Evolutionary conservation across 2,797 vertebrate genomes (phyloP).

Genomic region (Masticophis lateralis): DNA sequence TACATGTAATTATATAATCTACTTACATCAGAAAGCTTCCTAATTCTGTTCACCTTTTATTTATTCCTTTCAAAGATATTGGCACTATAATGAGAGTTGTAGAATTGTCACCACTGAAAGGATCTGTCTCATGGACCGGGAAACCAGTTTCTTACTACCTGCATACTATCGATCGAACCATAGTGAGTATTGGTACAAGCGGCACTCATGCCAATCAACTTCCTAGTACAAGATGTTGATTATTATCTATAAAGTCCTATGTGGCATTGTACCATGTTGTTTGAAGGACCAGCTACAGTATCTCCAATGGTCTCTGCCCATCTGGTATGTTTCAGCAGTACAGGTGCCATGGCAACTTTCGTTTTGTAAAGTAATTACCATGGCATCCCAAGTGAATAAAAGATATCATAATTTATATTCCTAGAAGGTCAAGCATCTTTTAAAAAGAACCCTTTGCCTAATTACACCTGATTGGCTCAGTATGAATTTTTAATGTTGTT

Average conservation of each 20-base stretch:
- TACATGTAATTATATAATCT: neutral
- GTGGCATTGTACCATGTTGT: neutral
- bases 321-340: neutral
- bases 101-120: conserved; percentile 95
- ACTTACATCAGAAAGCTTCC: neutral
- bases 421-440: neutral
- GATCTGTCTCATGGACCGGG: conserved; percentile 98
- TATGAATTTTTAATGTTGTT: conserved; percentile 2
- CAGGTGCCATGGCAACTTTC: neutral
- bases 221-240: neutral
- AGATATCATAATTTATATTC: neutral
- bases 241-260: neutral
- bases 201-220: neutral
- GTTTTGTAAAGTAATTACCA: neutral
- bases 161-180: conserved; percentile 98
- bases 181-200: conserved; percentile 81
- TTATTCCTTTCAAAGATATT: conserved; percentile 79
- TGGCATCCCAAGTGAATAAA: neutral
- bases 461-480: neutral
- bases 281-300: neutral
- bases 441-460: neutral
- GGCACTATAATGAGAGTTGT: conserved; percentile 99
- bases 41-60: neutral
- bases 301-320: neutral
- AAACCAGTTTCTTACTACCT: conserved; percentile 99